Conservation (phyloP, 2,797 vertebrate genomes). For the Taenioides sp. region DNA sequence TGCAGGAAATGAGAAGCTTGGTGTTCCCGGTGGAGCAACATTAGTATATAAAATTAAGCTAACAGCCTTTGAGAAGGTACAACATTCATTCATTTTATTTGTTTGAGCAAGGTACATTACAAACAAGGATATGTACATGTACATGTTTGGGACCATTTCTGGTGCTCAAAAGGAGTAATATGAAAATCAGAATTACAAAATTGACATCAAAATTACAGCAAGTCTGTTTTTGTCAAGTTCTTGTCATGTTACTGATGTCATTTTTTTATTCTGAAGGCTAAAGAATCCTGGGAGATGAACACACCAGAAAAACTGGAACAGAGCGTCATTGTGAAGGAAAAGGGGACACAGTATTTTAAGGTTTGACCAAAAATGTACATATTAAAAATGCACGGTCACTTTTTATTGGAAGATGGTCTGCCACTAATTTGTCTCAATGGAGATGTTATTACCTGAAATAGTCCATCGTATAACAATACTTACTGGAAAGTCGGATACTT, state of each 20-base stretch:
- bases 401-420: too few relatives aligned
- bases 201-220: too few relatives aligned
- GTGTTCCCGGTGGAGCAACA: constrained; percentile 84
- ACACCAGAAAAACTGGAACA: constrained; percentile 90
- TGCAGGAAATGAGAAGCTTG: constrained; percentile 82
- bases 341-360: constrained; percentile 94
- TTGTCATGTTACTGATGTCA: background rate
- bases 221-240: background rate
- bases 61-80: constrained; percentile 87
- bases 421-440: too few relatives aligned
- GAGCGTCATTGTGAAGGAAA: constrained; percentile 90
- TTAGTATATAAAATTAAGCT: constrained; percentile 90
- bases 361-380: constrained; percentile 56
- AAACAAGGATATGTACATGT: too few relatives aligned
- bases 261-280: constrained; percentile 78
- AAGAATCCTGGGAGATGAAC: constrained; percentile 98
- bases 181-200: too few relatives aligned
- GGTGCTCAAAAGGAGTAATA: too few relatives aligned
- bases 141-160: too few relatives aligned
- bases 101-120: too few relatives aligned
- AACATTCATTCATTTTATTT: too few relatives aligned
- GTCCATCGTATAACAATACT: too few relatives aligned
- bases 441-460: too few relatives aligned
- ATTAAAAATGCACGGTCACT: background rate
- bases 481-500: too few relatives aligned